Conservation (phyloP, 2,797 vertebrate genomes). For the Ctenosaura bakeri region DNA sequence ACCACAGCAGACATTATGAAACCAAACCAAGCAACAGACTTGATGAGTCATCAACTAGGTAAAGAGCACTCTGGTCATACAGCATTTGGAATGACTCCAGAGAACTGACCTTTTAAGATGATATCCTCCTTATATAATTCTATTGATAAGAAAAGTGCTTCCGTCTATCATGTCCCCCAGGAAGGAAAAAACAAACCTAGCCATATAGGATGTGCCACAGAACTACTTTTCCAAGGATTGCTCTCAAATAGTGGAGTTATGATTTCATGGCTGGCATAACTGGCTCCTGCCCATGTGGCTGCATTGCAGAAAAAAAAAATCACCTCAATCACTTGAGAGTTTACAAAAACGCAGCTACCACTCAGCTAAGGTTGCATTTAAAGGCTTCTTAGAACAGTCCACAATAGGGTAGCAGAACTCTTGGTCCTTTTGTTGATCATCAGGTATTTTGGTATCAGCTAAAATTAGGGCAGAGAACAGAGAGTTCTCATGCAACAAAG, state of each 20-base stretch:
- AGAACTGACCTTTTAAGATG: background rate
- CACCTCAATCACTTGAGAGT: too few species aligned
- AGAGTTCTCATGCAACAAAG: background rate
- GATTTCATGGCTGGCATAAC: too few species aligned
- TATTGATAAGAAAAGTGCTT: background rate
- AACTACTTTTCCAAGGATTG: too few species aligned
- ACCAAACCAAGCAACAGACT: conserved; percentile 2
- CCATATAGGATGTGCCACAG: too few species aligned
- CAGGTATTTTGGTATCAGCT: too few species aligned
- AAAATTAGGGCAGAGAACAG: too few species aligned
- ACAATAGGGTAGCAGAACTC: background rate
- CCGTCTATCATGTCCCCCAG: background rate
- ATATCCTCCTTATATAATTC: background rate
- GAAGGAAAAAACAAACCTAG: background rate
- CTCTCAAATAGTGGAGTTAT: too few species aligned
- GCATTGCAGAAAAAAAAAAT: too few species aligned
- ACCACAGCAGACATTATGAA: conserved; percentile 19
- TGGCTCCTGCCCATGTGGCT: too few species aligned
- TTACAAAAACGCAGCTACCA: background rate
- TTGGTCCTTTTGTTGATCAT: too few species aligned
- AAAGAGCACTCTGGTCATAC: background rate
- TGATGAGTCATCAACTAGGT: conserved; percentile 11
- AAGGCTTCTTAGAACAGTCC: background rate
- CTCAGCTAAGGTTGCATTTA: background rate
- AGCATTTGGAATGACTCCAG: background rate